phyloP scores from a whole-genome alignment of 2,888 invertebrate genomes.

The Drosophila setosimentum region DNA sequence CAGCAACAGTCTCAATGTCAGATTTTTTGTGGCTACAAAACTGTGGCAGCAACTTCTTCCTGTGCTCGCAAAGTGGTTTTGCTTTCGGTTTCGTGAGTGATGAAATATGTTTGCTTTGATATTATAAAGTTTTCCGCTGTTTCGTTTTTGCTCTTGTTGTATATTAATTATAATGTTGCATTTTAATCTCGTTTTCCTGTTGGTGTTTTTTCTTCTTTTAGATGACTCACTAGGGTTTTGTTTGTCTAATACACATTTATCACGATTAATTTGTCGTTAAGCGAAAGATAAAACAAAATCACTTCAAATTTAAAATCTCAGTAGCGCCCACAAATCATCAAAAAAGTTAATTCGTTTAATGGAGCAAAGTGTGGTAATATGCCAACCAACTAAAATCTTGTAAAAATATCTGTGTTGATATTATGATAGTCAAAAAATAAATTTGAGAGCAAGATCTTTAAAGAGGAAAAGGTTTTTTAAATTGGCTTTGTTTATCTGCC shows the following conservation, averaged over 20 bases:
- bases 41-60: constrained; percentile 67
- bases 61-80: constrained; percentile 50
- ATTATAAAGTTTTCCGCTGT: constrained; percentile 63
- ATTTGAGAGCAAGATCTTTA: not conserved
- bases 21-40: constrained; percentile 54
- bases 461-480: not conserved
- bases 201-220: constrained; percentile 30
- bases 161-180: constrained; percentile 66
- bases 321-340: constrained; percentile 14
- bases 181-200: constrained; percentile 34
- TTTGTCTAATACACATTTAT: constrained; percentile 64
- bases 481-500: not conserved
- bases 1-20: constrained; percentile 69
- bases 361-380: constrained; percentile 5
- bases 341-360: constrained; percentile 6
- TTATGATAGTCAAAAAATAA: not conserved
- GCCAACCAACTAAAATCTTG: not conserved
- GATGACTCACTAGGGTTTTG: constrained; percentile 54
- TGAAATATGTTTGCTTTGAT: constrained; percentile 58
- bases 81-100: constrained; percentile 70
- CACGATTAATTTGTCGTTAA: constrained; percentile 60
- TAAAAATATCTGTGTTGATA: not conserved
- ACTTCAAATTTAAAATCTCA: constrained; percentile 56
- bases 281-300: constrained; percentile 53
- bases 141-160: constrained; percentile 42